Evolutionary conservation across 2,888 invertebrate genomes (phyloP), one percentile per base, ranked within the genome.

Genomic region (Drosophila kambysellisi): DNA sequence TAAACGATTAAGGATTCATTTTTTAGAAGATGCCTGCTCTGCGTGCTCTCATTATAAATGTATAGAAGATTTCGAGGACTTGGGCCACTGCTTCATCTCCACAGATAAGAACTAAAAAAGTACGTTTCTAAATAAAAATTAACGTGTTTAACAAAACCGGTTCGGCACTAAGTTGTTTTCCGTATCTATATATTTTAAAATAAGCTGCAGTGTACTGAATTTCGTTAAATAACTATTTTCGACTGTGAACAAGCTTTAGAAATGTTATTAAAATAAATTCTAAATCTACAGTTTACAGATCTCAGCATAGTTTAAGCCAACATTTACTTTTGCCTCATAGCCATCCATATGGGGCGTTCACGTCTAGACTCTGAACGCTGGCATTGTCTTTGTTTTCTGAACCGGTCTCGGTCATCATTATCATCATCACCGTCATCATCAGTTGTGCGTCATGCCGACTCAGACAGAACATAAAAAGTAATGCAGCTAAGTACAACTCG

Each of bases 381-480:
- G 65, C 56, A 62, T 68, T 78, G 79, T 88, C 88, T 88, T 85
- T 85, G 86, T 82, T 85, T 66, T 53, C 15, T 54, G 75, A 83
- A 82, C 80, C 71, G 72, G 68, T 74, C 70, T 66, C 39, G 39
- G 37, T 56, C 63, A 50, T 50, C 48, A 41, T 57, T 37, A 60
- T 66, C 80, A 52, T 51, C 53, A 30, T 15, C 51, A 41, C 25
- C 20, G 20, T 37, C 53, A 50, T 33, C 37, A 37, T 51, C 51
- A 35, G 72, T 53, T 43, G 72, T 84, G 84, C 84, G 82, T 87
- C 89, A 89, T 70, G 30, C 70, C 53, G 37, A 56, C 52, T 59
- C 88, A 87, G 76, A 72, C 82, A 63, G 69, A 64, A 89, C 84
- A 84, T 84, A 87, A 82, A 82, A 89, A 76, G 89, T 67, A 71